Evolutionary conservation across 2,888 invertebrate species (phyloP), one percentile per base, ranked within the genome.

Genomic region (Cryptus armator): DNA sequence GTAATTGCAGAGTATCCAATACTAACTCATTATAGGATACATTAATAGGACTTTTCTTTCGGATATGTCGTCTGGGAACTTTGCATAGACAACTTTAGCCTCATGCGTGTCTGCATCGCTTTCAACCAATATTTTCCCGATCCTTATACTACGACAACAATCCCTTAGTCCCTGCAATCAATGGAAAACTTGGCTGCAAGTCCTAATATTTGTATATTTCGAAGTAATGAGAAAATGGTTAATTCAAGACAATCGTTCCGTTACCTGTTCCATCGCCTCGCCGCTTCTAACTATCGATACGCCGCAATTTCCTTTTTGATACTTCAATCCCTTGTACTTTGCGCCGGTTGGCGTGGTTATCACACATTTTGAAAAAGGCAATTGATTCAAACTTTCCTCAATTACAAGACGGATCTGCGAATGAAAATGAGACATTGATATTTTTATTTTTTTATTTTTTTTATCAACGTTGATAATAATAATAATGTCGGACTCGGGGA

Each of bases 101-200:
- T 98, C 99, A 90, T 99, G 99, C 0, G 99, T 99, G 91, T 99
- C 99, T 10, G 97, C 97, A 95, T 99, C 99, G 86, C 98, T 98
- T 94, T 99, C 99, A 0, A 99, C 98, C 62, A 99, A 95, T 92
- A 99, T 99, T 95, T 99, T 99, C 44, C 99, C 99, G 88, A 99
- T 99, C 81, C 99, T 96, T 91, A 99, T 99, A 7, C 99, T 99
- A 3, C 99, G 96, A 94, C 99, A 99, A 94, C 99, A 99, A 93
- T 99, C 99, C 53, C 99, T 95, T 64, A 98, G 94, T 5, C 98
- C 98, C 96, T 96, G 90, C 29, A 94, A 92, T 84, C 83, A 83
- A 77, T 77, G 9, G 70, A 84, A 68, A 86, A 29, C 44, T 24
- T 67, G 37, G 53, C 68, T 86, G 46, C 19, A 62, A 72, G 12